A percentile compares a stretch with the other conserved stretches of the same genome.
Conservation (phyloP, 2,888 invertebrate species). For the Tortrix viridana region DNA sequence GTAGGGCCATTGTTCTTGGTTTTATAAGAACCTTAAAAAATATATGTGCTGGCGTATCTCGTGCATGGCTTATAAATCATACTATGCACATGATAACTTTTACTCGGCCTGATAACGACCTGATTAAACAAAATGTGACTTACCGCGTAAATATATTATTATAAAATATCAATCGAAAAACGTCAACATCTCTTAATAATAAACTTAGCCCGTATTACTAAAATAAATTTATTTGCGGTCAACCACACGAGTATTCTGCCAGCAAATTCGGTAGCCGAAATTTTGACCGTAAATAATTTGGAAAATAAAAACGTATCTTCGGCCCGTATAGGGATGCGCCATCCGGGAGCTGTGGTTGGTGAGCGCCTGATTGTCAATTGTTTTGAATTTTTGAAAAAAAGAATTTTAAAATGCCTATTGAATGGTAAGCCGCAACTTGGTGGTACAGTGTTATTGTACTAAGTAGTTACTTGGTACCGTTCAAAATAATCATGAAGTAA, state of each 20-base stretch:
- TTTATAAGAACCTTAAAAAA: no score
- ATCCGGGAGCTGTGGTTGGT: conserved; percentile 64
- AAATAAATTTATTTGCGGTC: conserved; percentile 49
- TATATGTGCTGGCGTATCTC: no score
- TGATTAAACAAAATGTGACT: no score
- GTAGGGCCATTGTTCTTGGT: no score
- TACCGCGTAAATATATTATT: background rate
- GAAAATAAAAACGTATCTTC: conserved; percentile 50
- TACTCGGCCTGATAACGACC: no score
- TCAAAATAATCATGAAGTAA: no score
- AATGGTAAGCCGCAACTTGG: conserved; percentile 8
- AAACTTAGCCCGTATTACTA: conserved; percentile 48
- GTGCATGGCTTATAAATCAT: no score
- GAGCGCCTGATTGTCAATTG: conserved; percentile 37
- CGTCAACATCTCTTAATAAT: conserved; percentile 23
- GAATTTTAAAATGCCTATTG: background rate
- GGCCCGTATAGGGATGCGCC: conserved; percentile 66
- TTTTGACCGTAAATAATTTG: conserved; percentile 42
- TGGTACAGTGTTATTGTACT: background rate
- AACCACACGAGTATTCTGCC: conserved; percentile 44
- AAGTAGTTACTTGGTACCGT: background rate
- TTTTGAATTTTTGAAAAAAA: conserved; percentile 24
- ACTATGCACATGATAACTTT: no score
- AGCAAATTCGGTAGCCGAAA: conserved; percentile 46
- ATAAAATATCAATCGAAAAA: conserved; percentile 49